Evolutionary conservation across 1,140 invertebrate genomes (phyloP), one percentile per base, ranked within the genome.

Genomic region (Drosophila lini): DNA sequence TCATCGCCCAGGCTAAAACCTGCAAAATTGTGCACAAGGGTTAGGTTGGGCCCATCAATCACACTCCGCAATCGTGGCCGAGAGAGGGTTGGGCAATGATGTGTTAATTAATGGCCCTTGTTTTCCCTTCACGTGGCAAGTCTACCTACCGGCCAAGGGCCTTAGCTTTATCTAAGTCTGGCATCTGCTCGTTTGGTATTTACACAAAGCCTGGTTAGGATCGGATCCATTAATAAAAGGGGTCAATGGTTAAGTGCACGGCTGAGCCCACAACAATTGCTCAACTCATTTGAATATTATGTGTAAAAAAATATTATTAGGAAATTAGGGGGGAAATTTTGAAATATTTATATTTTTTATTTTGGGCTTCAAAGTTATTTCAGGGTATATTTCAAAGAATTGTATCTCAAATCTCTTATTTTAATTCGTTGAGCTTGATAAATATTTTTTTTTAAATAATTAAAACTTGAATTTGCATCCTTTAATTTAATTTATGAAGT

Each of bases 1-100:
- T 97, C 96, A 85, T 97, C 96, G n/a, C 96, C 96, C 50, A 97
- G 90, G 90, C 95, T 96, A 91, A 97, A 96, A 78, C 96, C 96
- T 97, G 55, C 31, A 77, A 55, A 10, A n/a, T 36, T 19, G 34
- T 38, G 32, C 32, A 16, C 6, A 71, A 55, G 52, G 52, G 52
- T 60, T 62, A 48, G 44, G 45, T 52, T 28, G 53, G 44, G 25
- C 36, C 38, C 63, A 79, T 86, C 80, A 82, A 80, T 86, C 82
- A 77, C 82, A 70, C 16, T 13, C 9, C 11, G 36, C 13, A 53
- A 57, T 52, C 58, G 74, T 56, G 67, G 42, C 44, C 42, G 22
- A 63, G 44, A 47, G 53, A 64, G 57, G 52, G 65, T 73, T 79
- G 77, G 60, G 75, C 42, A 69, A 76, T 70, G 59, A 76, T 65